A percentile compares a stretch with the other conserved stretches of the same genome.
phyloP scores from a whole-genome alignment of 53 echinoderm and acorn worm genomes.

The Mesocentrotus franciscanus region DNA sequence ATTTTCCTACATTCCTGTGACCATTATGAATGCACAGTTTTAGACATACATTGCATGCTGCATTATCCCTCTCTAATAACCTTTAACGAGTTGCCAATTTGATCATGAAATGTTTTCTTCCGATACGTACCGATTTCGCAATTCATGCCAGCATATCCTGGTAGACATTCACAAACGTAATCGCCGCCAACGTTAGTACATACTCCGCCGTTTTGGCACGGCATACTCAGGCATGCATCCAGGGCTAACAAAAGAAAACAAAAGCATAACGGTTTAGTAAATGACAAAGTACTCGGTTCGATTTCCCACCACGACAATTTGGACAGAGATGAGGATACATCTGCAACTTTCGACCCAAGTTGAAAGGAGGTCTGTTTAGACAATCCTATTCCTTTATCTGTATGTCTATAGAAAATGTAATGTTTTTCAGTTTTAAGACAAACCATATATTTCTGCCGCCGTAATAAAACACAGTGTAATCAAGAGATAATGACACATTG shows the following conservation, averaged over 20 bases:
- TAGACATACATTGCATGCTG: too few relatives aligned
- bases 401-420: too few relatives aligned
- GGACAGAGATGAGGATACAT: background rate
- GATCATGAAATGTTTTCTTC: background rate
- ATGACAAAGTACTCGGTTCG: background rate
- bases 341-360: background rate
- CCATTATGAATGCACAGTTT: too few relatives aligned
- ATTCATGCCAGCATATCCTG: slow-evolving; percentile 38
- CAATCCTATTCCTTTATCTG: too few relatives aligned
- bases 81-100: background rate
- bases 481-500: too few relatives aligned
- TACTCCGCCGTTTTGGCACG: slow-evolving; percentile 33
- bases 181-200: slow-evolving; percentile 2
- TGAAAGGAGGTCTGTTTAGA: too few relatives aligned
- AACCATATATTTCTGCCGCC: too few relatives aligned
- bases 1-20: too few relatives aligned
- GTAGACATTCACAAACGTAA: slow-evolving; percentile 40
- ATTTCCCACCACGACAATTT: background rate
- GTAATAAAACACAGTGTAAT: too few relatives aligned
- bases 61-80: too few relatives aligned
- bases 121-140: slow-evolving; percentile 47
- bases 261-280: background rate
- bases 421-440: too few relatives aligned
- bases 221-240: slow-evolving; percentile 19
- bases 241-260: background rate